Evolutionary conservation across 2,888 invertebrate species (phyloP).

Genomic region (Phoronis australis): DNA sequence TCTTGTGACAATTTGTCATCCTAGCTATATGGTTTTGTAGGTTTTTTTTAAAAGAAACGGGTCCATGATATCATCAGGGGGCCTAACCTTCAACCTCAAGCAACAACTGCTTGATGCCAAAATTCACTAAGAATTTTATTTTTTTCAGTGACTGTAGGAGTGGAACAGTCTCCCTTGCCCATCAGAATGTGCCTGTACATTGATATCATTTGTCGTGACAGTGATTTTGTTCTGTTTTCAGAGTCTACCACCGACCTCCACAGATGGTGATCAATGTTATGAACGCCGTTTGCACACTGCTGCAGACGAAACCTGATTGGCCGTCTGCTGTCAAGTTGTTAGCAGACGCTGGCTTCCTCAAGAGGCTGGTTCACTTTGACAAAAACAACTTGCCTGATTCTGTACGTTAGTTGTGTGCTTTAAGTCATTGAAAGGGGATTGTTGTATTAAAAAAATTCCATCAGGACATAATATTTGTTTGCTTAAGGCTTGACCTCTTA

Average conservation of each 20-base stretch:
- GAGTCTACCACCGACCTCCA: constrained; percentile 48
- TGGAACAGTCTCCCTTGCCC: neutral
- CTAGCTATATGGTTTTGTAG: too few species aligned
- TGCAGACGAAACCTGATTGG: constrained; percentile 50
- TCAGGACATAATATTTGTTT: too few species aligned
- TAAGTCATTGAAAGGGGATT: too few species aligned
- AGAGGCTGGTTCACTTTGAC: constrained; percentile 44
- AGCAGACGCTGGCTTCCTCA: constrained; percentile 46
- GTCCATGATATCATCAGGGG: too few species aligned
- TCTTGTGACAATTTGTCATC: too few species aligned
- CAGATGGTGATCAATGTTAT: constrained; percentile 45
- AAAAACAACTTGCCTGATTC: constrained; percentile 46
- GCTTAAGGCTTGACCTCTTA: too few species aligned
- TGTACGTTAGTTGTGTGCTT: too few species aligned
- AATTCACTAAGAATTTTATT: neutral
- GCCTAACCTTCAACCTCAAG: too few species aligned
- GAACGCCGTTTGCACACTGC: constrained; percentile 48
- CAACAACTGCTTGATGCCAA: too few species aligned
- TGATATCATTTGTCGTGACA: neutral
- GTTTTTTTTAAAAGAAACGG: too few species aligned
- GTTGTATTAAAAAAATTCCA: too few species aligned
- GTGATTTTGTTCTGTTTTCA: constrained; percentile 8
- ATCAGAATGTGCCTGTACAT: neutral
- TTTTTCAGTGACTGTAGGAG: neutral
- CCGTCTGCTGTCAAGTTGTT: constrained; percentile 44